phyloP scores from a whole-genome alignment of 1,140 invertebrate genomes.

The Zaprionus tsacasi region DNA sequence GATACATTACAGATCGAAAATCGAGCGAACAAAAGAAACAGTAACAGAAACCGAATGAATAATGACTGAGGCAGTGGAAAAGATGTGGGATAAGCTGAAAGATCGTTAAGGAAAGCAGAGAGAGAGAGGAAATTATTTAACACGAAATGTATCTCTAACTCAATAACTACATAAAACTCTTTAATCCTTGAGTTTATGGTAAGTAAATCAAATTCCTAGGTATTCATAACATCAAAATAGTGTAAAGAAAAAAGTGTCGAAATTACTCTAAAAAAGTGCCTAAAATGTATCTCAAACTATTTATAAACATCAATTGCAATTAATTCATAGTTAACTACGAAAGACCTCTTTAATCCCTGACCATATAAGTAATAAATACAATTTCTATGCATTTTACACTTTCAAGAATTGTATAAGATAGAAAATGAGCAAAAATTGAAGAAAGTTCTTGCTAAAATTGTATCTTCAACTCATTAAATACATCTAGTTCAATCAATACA shows the following conservation, averaged over 20 bases:
- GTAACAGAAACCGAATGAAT: conserved; percentile 14
- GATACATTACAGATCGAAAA: conserved; percentile 56
- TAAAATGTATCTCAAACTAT: not conserved
- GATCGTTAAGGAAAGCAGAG: not conserved
- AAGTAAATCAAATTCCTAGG: too few species aligned
- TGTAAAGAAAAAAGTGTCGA: too few species aligned
- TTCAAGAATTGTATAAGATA: too few species aligned
- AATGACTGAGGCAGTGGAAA: not conserved
- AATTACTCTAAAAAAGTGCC: not conserved
- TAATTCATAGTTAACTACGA: not conserved
- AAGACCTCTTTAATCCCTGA: not conserved
- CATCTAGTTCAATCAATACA: too few species aligned
- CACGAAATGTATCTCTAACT: too few species aligned
- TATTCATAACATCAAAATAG: too few species aligned
- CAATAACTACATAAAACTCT: too few species aligned
- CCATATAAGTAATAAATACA: not conserved
- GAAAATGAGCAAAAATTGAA: too few species aligned
- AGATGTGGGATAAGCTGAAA: not conserved
- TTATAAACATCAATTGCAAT: not conserved
- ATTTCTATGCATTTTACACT: not conserved
- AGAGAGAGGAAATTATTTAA: not conserved
- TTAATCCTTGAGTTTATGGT: too few species aligned
- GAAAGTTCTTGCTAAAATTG: too few species aligned
- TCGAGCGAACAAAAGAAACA: not conserved
- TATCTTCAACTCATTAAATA: too few species aligned